Base-by-base conservation (phyloP, 2,888 invertebrate species). In the Drosophila cyrtoloma region DNA sequence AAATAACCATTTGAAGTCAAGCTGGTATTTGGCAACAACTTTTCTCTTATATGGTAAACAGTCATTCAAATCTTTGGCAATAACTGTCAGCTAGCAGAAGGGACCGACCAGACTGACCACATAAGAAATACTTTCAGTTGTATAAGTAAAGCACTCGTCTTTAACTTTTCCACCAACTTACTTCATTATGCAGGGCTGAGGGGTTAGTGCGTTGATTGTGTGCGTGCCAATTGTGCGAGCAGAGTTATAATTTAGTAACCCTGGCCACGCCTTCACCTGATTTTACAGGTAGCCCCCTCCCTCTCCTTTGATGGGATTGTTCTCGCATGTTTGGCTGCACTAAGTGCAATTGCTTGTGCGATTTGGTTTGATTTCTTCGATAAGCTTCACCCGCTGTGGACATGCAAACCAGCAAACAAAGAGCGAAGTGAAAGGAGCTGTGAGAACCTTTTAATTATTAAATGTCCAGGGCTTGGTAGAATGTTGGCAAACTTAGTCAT, bases 311-410 rank as follows among this genome's bases (percentile, higher is more conserved):
- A 57, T 28, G 28, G 39, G 52, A 44, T 44, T 44, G 56, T 66
- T 68, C 71, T 88, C 86, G 90, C 89, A 88, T 90, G 90, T 80
- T 73, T 82, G 71, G 51, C 65, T 85, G 89, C 89, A 89, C 77
- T 88, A 77, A 77, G n/a, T 85, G 90, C 90, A 89, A 75, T 73
- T 74, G 60, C 74, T 67, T 64, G 47, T 42, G 51, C 51, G 50
- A 71, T 63, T 69, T 58, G 70, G 76, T 77, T 84, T 71, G 60
- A 59, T 51, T 68, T 52, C 59, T 50, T 56, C 59, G 81, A 83
- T 74, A 83, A 71, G 63, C 22, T n/a, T 50, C 9, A 59, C 39
- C 51, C 33, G 55, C 33, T 35, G 47, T 26, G 35, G 50, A 72
- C 86, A 89, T 90, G 90, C 86, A 85, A 90, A 81, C 71, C 66